Percentiles rank a stretch among this genome's conserved stretches.
Evolutionary conservation across 2,888 invertebrate species (phyloP).

Genomic region (Meandrusa payeni): DNA sequence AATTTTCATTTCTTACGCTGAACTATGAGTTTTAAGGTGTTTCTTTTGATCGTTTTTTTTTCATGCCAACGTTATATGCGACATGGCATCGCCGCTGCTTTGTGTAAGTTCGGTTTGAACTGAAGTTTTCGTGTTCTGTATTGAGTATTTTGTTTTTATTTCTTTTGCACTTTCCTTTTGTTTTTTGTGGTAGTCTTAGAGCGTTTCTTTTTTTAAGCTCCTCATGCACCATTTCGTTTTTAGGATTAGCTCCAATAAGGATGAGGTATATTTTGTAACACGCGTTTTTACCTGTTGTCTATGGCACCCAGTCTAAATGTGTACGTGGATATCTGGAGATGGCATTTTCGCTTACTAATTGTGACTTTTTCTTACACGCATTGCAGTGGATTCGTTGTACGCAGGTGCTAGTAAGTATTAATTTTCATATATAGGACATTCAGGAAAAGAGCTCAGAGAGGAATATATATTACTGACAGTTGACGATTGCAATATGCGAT

Average conservation of each 20-base stretch:
- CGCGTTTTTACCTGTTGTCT: conserved; percentile 36
- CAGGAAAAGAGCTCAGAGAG: too few species aligned
- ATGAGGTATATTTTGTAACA: conserved; percentile 33
- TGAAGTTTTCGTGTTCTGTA: conserved; percentile 33
- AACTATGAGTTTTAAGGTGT: conserved; percentile 63
- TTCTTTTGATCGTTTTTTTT: conserved; percentile 69
- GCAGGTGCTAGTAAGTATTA: conserved; percentile 85
- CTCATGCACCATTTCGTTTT: conserved; percentile 73
- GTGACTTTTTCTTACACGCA: conserved; percentile 57
- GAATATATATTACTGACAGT: too few species aligned
- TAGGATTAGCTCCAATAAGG: conserved; percentile 3
- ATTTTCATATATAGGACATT: neutral
- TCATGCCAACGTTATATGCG: conserved; percentile 71
- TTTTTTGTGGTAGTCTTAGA: conserved; percentile 58
- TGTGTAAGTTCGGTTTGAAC: conserved; percentile 71
- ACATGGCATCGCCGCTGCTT: conserved; percentile 68
- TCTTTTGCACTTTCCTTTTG: conserved; percentile 61
- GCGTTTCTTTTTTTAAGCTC: conserved; percentile 53
- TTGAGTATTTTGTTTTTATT: conserved; percentile 45
- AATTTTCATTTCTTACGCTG: conserved; percentile 59
- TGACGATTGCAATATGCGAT: too few species aligned
- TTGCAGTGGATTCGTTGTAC: conserved; percentile 87
- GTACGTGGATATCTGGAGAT: conserved; percentile 35
- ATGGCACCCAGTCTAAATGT: conserved; percentile 46
- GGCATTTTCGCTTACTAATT: conserved; percentile 53